phyloP scores from a whole-genome alignment of 1,140 invertebrate genomes.

The Spodoptera frugiperda region DNA sequence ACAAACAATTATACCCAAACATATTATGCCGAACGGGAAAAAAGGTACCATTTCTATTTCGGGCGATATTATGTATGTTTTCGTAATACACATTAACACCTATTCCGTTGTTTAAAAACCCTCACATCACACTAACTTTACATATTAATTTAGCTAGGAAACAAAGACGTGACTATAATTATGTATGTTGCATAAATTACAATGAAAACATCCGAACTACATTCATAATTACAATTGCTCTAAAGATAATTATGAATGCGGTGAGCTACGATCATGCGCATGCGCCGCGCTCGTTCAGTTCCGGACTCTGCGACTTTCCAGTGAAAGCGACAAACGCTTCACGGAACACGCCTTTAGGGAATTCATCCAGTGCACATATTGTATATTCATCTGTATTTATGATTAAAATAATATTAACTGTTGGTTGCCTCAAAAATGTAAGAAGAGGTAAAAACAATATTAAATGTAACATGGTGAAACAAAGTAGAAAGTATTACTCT shows the following conservation, averaged over 20 bases:
- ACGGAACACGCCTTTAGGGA: conserved; percentile 48
- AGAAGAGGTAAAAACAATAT: not conserved
- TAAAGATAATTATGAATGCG: conserved; percentile 16
- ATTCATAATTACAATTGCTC: not conserved
- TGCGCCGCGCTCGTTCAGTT: conserved; percentile 50
- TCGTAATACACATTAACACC: too few species aligned
- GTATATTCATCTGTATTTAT: conserved; percentile 48
- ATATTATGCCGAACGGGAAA: too few species aligned
- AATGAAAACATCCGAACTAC: not conserved
- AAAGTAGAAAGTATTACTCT: too few species aligned
- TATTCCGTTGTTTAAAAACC: too few species aligned
- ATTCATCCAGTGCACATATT: conserved; percentile 14
- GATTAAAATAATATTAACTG: conserved; percentile 10
- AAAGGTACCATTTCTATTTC: too few species aligned
- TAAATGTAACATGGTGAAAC: too few species aligned
- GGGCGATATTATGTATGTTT: too few species aligned
- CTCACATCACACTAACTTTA: too few species aligned
- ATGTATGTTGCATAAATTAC: too few species aligned
- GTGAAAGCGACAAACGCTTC: conserved; percentile 66
- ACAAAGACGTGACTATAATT: too few species aligned
- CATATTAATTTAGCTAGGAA: too few species aligned
- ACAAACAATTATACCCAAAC: too few species aligned
- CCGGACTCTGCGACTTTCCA: conserved; percentile 70
- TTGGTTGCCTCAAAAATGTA: conserved; percentile 27
- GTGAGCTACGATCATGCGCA: not conserved